Evolutionary conservation across 2,888 invertebrate species (phyloP).

Genomic region (Dryocosmus kuriphilus): DNA sequence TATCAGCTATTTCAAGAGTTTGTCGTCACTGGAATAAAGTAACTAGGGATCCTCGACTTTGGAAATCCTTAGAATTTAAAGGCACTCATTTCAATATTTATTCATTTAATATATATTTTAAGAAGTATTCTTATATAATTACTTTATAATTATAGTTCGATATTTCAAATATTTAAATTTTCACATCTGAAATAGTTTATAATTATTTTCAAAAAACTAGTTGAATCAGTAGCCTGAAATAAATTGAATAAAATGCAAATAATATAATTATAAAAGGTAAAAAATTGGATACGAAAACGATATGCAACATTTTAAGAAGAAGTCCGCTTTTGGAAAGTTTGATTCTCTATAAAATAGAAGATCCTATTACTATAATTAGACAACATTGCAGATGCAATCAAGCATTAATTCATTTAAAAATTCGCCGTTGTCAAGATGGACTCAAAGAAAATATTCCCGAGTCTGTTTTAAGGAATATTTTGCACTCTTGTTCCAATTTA

Average conservation of each 20-base stretch:
- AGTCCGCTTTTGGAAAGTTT: background rate
- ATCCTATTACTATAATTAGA: background rate
- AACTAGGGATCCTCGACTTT: background rate
- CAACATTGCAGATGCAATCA: too few relatives aligned
- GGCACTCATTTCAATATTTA: background rate
- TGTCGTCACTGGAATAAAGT: background rate
- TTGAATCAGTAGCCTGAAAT: background rate
- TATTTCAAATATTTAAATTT: background rate
- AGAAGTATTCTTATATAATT: too few relatives aligned
- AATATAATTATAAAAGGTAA: background rate
- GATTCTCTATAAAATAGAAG: background rate
- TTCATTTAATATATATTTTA: too few relatives aligned
- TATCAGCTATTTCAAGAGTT: background rate
- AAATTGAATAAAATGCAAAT: background rate
- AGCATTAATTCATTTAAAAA: background rate
- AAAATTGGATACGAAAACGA: background rate
- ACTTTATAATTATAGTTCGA: too few relatives aligned
- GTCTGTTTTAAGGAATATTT: background rate
- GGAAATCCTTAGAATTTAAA: background rate
- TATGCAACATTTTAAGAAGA: background rate
- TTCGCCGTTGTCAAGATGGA: background rate
- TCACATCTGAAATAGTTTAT: background rate
- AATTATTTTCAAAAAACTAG: background rate
- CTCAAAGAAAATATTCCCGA: background rate
- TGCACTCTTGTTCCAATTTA: background rate